Evolutionary conservation across 2,113 vertebrate genomes (phyloP), one percentile per base, ranked within the genome.

Genomic region (Furnarius figulus): DNA sequence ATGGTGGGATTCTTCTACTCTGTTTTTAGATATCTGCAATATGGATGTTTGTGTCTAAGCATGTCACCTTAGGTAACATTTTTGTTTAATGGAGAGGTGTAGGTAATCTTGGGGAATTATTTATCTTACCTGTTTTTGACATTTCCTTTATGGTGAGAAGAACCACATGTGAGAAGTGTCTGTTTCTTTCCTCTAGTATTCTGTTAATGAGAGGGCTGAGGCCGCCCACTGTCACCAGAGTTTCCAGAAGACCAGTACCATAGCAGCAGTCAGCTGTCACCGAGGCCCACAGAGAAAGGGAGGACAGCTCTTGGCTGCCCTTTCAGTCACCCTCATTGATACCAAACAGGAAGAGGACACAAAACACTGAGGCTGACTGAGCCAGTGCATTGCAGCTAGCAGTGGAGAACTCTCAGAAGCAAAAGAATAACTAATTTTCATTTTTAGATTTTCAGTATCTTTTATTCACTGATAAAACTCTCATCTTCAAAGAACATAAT

Each of bases 61-160:
- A 10, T 0, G 1, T 55, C 50, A 46, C 20, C 47, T 59, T 30
- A 59, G 35, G 14, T 72, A 40, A 76, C 0, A 0, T 50, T 50
- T 85, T 13, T 47, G 15, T 52, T 77, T 71, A 58, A n/a, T 53
- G 79, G 27, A 65, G 33, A 87, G 47, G 19, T 82, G 30, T 33
- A 52, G 47, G 3, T 68, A 28, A 14, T 82, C 63, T 66, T 42
- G 42, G 9, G 52, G 16, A 47, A 47, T 78, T 77, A 53, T 47
- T 77, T 0, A 50, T 56, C 14, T 89, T 44, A 30, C 13, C 22
- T 9, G 2, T 4, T 89, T 93, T 91, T 87, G 47, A 24, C 20
- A 35, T 52, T 89, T 94, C 5, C 23, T 67, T 77, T 81, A 47
- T 27, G 28, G 42, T 40, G 49, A 58, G 44, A 86, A 80, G 40